Conservation (phyloP, 2,888 invertebrate genomes). For the Noctua fimbriata region DNA sequence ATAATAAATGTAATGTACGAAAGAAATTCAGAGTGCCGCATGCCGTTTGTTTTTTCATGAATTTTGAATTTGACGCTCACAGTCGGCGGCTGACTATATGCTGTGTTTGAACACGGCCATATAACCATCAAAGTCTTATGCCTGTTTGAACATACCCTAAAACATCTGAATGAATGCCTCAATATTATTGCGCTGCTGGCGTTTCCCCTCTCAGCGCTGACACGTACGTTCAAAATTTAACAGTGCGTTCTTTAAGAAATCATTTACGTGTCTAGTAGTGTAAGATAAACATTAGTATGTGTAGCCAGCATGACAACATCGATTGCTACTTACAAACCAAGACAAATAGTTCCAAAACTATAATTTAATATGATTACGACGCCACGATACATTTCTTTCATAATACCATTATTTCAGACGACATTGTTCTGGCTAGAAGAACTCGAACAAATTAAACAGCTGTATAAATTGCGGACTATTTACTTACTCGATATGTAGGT, state of each 20-base stretch:
- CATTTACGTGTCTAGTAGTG: neutral
- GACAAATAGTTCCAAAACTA: slow-evolving; percentile 51
- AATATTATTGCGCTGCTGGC: neutral
- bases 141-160: neutral
- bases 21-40: too few relatives aligned
- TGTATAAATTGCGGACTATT: slow-evolving; percentile 50
- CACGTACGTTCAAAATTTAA: neutral
- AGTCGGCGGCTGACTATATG: too few relatives aligned
- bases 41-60: too few relatives aligned
- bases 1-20: neutral
- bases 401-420: slow-evolving; percentile 53
- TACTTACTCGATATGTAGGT: slow-evolving; percentile 46
- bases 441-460: slow-evolving; percentile 52
- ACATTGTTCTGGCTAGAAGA: slow-evolving; percentile 49
- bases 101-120: too few relatives aligned
- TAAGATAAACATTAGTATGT: neutral
- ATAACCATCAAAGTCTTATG: neutral
- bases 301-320: neutral
- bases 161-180: neutral
- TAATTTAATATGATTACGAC: slow-evolving; percentile 17
- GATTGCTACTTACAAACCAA: slow-evolving; percentile 11
- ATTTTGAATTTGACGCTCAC: too few relatives aligned
- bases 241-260: neutral
- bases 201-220: neutral
- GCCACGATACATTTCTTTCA: slow-evolving; percentile 43